Base-by-base conservation (phyloP, 2,113 vertebrate species). In the Dolichallabes microphthalmus region DNA sequence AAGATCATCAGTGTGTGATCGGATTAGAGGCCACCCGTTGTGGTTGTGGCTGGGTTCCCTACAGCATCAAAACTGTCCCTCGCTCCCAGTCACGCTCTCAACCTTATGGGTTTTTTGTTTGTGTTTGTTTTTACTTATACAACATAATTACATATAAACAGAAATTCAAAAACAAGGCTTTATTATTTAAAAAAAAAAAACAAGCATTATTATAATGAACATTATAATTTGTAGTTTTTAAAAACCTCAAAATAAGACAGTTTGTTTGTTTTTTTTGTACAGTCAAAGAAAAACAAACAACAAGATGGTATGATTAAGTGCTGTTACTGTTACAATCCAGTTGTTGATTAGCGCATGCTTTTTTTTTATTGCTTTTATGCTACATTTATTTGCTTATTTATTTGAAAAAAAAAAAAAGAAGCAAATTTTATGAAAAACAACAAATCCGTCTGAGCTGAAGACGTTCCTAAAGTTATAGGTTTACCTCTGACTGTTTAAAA, bases 21-120 rank as follows among this genome's bases (percentile, higher is more conserved):
- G 91, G 94, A 94, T 95, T 94, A 95, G 88, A 71, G 92, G 92
- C 91, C 89, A 81, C 92, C 91, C 92, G 91, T 86, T 83, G 93
- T 91, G 88, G 88, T 83, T 87, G 89, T 91, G 89, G 76, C 76
- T 91, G 82, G 91, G 87, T 82, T 89, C 87, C 85, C 73, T 84
- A 90, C 87, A 89, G 89, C 86, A 89, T 92, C 68, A 82, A 87
- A 89, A 92, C 87, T 87, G 79, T 86, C 82, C 85, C 81, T 78
- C 27, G 78, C 78, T 53, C 57, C 53, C 66, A 82, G 55, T 77
- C 30, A 71, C 22, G 39, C 87, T 85, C 76, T 52, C 50, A 76
- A 55, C 75, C 53, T 57, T 55, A 55, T 81, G 74, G 77, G 58
- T 84, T 63, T 74, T 77, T 83, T 45, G 79, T 69, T 53, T 22